A percentile compares a stretch with the other conserved stretches of the same genome.
Conservation (phyloP, 2,797 vertebrate species). For the Limosa lapponica region DNA sequence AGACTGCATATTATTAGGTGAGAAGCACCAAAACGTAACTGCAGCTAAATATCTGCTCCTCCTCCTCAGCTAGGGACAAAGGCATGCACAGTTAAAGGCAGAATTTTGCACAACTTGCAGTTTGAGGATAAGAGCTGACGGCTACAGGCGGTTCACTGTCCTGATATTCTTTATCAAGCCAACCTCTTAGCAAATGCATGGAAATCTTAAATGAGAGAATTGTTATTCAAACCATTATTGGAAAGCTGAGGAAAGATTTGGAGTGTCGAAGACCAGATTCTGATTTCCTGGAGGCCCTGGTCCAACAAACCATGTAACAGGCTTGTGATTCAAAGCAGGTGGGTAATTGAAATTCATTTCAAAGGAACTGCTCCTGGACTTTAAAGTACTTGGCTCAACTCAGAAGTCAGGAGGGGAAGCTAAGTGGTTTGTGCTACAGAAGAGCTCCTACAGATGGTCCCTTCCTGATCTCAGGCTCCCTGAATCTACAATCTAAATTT, state of each 20-base stretch:
- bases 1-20: not conserved
- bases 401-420: constrained; percentile 52
- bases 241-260: constrained; percentile 22
- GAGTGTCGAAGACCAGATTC: constrained; percentile 6
- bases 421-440: constrained; percentile 50
- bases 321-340: constrained; percentile 65
- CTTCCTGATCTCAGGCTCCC: constrained; percentile 54
- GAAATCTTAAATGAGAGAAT: constrained; percentile 29
- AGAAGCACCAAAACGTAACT: not conserved
- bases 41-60: not conserved
- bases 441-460: constrained; percentile 51
- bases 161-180: constrained; percentile 11
- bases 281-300: constrained; percentile 53
- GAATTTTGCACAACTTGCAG: not conserved
- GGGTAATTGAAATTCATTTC: constrained; percentile 65
- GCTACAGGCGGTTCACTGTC: not conserved
- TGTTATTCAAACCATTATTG: constrained; percentile 37
- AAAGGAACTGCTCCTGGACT: constrained; percentile 52
- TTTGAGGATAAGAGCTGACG: constrained; percentile 7
- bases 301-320: constrained; percentile 50
- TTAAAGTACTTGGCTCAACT: constrained; percentile 65
- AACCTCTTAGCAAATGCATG: constrained; percentile 1
- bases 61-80: not conserved
- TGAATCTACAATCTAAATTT: constrained; percentile 61
- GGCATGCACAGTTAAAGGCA: not conserved